Base-by-base conservation (phyloP, 2,797 vertebrate genomes). In the Alfaro cultratus region DNA sequence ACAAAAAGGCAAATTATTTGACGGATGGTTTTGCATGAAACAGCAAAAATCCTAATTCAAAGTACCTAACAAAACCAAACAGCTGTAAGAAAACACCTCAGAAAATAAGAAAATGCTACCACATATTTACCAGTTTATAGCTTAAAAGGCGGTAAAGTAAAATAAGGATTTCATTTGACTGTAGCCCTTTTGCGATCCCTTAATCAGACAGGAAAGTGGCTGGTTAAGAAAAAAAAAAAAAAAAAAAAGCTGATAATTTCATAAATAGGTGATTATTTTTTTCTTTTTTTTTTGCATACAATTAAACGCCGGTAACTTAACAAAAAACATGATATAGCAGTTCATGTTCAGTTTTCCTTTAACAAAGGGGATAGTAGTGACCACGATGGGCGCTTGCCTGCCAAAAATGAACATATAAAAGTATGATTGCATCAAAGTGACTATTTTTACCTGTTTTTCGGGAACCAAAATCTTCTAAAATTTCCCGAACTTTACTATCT, bases 101-200 rank as follows among this genome's bases (percentile, higher is more conserved):
- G 64, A 11, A 43, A 68, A 70, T n/a, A 26, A 70, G 11, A n/a
- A 43, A 12, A n/a, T 70, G 23, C 2, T 70, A 34, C 34, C 18
- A 41, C 21, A 41, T n/a, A n/a, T 12, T 12, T n/a, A 41, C 23
- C 21, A n/a, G 16, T 39, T 64, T 36, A 39, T 36, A 36, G 60
- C 60, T 43, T 70, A 26, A 68, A 0, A 39, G 64, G 36, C 36
- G 36, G 11, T 26, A 70, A n/a, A 13, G 4, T 26, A 13, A 43
- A 85, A 70, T 3, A 72, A 12, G 12, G 12, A 43, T 21, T 64
- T 36, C 15, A 43, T 41, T 26, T 36, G 3, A 9, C 18, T 41
- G 67, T 39, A 83, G 46, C 34, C 57, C 12, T 3, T 45, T 75
- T 80, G 84, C 76, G 88, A 90, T 79, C 55, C 82, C 80, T 53